Base-by-base conservation (phyloP, 2,113 vertebrate genomes). In the Cyprinus carpio region DNA sequence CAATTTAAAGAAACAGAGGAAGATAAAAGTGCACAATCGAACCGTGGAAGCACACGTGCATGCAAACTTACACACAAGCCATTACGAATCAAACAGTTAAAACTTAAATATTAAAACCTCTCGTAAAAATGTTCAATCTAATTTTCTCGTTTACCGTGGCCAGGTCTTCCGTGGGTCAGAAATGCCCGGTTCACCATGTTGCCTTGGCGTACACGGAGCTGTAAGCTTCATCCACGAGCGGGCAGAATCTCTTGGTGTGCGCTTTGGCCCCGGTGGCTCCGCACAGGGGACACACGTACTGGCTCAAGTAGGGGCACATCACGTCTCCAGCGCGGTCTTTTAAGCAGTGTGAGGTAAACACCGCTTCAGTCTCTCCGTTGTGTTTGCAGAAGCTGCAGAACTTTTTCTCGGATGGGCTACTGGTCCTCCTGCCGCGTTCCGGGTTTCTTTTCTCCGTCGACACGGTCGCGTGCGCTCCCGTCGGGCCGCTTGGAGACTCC, bases 181-280 rank as follows among this genome's bases (percentile, higher is more conserved):
- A 4, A 49, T 12, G 4, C 2, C 49, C 13, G 49, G 49, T 15
- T 51, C 49, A 3, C 43, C 3, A 16, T 16, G 49, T 15, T 51
- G 87, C 80, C 81, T 84, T 88, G 0, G 75, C 84, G 90, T 98
- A 97, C 71, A 97, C 95, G 0, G 96, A 97, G 85, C 87, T 91
- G 92, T 97, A 97, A 0, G 93, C 89, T 16, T 89, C 87, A 82
- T 92, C 90, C 0, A 97, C 96, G 7, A 91, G 88, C 0, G 97
- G 97, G 79, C 97, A 98, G 91, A 97, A 98, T n/a, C 96, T 92
- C 23, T 93, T 93, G 69, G 97, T 98, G 90, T 98, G 97, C 0
- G 97, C 97, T 0, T 31, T 86, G 72, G 93, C 90, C 0, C 93
- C 94, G 0, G 95, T 96, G 65, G 96, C 96, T 0, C 96, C 95